Evolutionary conservation across 1,140 invertebrate genomes (phyloP), one percentile per base, ranked within the genome.

Genomic region (Trichonephila clavata): DNA sequence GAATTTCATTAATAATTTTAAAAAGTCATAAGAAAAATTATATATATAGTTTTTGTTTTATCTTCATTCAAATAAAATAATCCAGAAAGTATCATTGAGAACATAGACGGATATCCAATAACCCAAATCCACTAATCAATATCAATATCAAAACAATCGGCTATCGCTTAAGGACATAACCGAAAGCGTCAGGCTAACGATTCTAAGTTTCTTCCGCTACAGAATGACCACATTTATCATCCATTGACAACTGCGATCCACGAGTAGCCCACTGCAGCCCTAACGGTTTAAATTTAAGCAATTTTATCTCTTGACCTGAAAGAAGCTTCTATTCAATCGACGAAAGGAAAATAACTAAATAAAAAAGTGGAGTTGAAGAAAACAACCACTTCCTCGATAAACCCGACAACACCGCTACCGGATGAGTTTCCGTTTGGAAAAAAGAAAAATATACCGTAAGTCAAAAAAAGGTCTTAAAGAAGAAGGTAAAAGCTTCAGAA

Each of bases 241-340:
- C 20, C 21, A 59, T 57, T 83, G 81, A 83, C 81, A 83, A 59
- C 81, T 21, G 81, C 50, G 81, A 57, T 20, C 50, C 24, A 24
- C 24, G 6, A n/a, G 16, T 27, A 24, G 32, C 14, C 24, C 13
- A 59, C 81, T n/a, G 7, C 20, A 83, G 24, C 81, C 50, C 50
- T 59, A 57, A 57, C 39, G n/a, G 81, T 59, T 83, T 83, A 83
- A 83, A 83, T 57, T 57, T 50, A 59, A 57, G 50, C 81, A 59
- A 83, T 59, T 83, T 83, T 83, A 83, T 83, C 81, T 59, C 81
- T 83, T 83, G 81, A 83, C 81, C 81, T n/a, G 50, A 83, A 83
- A 83, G 39, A 57, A 57, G 81, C 21, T 20, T 6, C 21, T 24
- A 50, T 27, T 32, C 3, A 77, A 6, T 77, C 71, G 16, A 20